phyloP scores from a whole-genome alignment of 2,113 vertebrate genomes.

The Dromas ardeola region DNA sequence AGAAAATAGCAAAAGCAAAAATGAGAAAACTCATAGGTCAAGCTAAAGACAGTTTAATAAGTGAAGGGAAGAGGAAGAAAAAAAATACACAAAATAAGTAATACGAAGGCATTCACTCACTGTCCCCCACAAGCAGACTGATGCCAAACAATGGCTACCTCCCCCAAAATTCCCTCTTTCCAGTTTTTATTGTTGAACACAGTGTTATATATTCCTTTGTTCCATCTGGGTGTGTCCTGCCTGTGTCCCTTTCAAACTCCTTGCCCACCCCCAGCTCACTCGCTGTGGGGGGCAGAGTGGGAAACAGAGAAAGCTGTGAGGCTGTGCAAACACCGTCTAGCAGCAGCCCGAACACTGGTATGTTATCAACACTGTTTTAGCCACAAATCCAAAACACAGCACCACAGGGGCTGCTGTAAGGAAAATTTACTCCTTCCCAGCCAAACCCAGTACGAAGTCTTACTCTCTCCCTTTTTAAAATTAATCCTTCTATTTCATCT shows the following conservation, averaged over 20 bases:
- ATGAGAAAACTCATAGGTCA: neutral
- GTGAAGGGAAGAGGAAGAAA: neutral
- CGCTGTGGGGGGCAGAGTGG: fast-evolving
- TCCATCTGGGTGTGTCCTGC: neutral
- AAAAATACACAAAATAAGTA: neutral
- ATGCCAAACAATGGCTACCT: neutral
- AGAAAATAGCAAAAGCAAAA: neutral
- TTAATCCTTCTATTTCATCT: neutral
- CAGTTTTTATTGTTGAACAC: neutral
- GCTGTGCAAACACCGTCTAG: neutral
- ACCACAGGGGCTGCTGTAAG: neutral
- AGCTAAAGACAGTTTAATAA: neutral
- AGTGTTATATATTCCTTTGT: neutral
- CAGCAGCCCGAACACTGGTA: neutral
- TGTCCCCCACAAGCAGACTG: neutral
- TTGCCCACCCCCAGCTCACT: neutral
- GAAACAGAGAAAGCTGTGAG: neutral
- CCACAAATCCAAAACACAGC: neutral
- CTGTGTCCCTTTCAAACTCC: neutral
- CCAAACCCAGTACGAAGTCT: neutral
- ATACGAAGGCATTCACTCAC: neutral
- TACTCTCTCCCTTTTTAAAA: neutral
- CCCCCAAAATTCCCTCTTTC: neutral
- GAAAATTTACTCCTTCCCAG: neutral
- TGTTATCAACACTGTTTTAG: neutral